Percentiles rank a stretch among this genome's conserved stretches.
phyloP scores from a whole-genome alignment of 2,888 invertebrate genomes.

The Invenusta paracnida region DNA sequence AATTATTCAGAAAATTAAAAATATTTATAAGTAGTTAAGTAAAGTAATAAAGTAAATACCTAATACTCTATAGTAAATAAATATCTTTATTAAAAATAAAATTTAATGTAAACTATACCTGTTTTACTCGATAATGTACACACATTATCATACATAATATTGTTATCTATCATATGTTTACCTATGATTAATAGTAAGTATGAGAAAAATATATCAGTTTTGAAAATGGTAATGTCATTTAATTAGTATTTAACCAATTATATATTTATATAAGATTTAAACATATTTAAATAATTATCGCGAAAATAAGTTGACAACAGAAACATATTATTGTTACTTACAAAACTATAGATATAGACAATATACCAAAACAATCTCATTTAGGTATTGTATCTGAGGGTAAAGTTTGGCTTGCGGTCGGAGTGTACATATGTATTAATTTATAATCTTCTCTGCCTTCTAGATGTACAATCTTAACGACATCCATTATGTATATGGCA shows the following conservation, averaged over 20 bases:
- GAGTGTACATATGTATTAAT: neutral
- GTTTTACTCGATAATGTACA: neutral
- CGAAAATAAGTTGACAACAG: neutral
- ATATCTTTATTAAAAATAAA: neutral
- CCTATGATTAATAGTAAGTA: neutral
- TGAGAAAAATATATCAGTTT: neutral
- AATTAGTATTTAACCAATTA: neutral
- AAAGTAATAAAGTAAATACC: neutral
- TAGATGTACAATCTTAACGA: too few relatives aligned
- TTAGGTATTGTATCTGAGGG: neutral
- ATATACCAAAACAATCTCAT: neutral
- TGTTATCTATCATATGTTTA: neutral
- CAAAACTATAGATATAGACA: too few relatives aligned
- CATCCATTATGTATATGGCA: too few relatives aligned
- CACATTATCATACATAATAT: neutral
- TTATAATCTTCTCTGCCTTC: too few relatives aligned
- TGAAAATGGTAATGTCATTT: neutral
- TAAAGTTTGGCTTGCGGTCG: neutral
- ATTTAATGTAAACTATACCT: neutral
- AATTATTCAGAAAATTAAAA: neutral
- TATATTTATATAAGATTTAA: neutral
- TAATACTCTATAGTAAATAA: neutral
- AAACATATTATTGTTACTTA: too few relatives aligned
- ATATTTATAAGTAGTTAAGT: neutral
- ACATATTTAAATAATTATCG: neutral